phyloP scores from a whole-genome alignment of 2,888 invertebrate genomes.

The Hirtodrosophila alboralis region DNA sequence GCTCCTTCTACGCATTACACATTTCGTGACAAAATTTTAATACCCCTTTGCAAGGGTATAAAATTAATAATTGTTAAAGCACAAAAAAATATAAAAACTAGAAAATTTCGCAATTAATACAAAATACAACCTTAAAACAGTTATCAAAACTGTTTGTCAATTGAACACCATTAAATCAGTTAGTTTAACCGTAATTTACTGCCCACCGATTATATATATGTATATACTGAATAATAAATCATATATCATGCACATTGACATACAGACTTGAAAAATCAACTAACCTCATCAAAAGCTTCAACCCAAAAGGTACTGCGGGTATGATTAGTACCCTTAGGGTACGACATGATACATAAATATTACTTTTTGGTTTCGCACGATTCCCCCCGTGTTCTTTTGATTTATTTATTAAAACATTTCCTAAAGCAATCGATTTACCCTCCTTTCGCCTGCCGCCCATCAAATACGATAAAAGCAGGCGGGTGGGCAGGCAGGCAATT shows the following conservation, averaged over 20 bases:
- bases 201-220: slow-evolving; percentile 1
- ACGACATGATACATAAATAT: background rate
- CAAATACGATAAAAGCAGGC: too few species aligned
- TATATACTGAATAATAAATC: slow-evolving; percentile 17
- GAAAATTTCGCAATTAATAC: too few species aligned
- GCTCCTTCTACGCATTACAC: too few species aligned
- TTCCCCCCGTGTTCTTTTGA: slow-evolving; percentile 25
- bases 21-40: too few species aligned
- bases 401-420: slow-evolving; percentile 46
- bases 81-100: too few species aligned
- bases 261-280: slow-evolving; percentile 21
- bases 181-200: too few species aligned
- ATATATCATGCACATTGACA: slow-evolving; percentile 9
- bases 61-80: too few species aligned
- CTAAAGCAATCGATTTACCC: slow-evolving; percentile 43
- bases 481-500: slow-evolving; percentile 30
- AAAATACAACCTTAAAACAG: too few species aligned
- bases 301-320: too few species aligned
- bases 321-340: slow-evolving; percentile 1
- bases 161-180: too few species aligned
- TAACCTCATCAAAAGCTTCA: slow-evolving; percentile 1
- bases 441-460: background rate
- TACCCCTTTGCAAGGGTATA: too few species aligned
- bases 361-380: background rate
- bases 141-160: background rate